Evolutionary conservation across 2,113 vertebrate species (phyloP).

Genomic region (Bos javanicus): DNA sequence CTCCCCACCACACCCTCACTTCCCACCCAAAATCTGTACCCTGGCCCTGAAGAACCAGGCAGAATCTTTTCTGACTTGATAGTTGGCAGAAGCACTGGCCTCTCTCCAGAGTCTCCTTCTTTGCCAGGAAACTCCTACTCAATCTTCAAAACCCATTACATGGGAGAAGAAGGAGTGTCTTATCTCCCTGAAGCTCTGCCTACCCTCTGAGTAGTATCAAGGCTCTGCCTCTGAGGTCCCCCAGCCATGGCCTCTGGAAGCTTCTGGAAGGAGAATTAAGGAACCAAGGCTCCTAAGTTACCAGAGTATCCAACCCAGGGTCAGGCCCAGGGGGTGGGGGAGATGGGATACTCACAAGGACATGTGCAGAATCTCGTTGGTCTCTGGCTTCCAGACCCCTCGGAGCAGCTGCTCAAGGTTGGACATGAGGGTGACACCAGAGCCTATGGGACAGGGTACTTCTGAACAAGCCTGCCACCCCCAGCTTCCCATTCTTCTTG

Average conservation of each 20-base stretch:
- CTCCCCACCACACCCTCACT: background rate
- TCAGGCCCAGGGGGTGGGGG: background rate
- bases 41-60: background rate
- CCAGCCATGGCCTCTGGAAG: background rate
- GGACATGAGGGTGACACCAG: constrained; percentile 95
- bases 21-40: background rate
- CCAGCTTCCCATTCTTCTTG: background rate
- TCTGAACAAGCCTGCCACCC: background rate
- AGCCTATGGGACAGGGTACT: constrained; percentile 80
- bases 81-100: background rate
- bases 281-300: background rate
- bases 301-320: background rate
- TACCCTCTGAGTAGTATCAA: background rate
- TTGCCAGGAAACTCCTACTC: constrained; percentile 1
- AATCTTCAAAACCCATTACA: background rate
- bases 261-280: background rate
- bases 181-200: background rate
- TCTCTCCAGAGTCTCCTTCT: background rate
- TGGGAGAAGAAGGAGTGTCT: background rate
- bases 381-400: constrained; percentile 96
- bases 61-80: background rate
- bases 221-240: background rate
- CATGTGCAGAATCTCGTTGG: constrained; percentile 96
- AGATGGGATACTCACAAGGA: constrained; percentile 90
- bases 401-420: constrained; percentile 96